Conservation (phyloP, 2,113 vertebrate genomes). For the Gallinago paraguaiae region DNA sequence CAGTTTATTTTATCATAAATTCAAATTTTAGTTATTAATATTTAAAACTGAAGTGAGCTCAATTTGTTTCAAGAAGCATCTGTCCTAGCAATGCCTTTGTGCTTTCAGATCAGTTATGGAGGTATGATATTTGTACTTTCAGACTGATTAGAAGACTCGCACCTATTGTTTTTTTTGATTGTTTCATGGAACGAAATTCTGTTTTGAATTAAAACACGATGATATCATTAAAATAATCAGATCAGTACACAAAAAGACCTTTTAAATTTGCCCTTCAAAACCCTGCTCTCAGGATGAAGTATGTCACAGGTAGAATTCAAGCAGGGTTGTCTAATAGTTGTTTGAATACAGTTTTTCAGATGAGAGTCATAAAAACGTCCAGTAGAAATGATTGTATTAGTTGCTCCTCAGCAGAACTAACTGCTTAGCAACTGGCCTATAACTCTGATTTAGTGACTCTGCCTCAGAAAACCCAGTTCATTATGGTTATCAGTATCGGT, state of each 20-base stretch:
- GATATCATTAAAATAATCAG: background rate
- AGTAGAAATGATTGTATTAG: background rate
- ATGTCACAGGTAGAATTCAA: background rate
- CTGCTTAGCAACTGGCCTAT: background rate
- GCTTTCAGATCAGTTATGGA: background rate
- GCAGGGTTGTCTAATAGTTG: background rate
- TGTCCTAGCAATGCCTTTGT: background rate
- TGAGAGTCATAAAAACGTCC: background rate
- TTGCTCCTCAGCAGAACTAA: background rate
- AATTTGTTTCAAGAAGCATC: background rate
- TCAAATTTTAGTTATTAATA: background rate
- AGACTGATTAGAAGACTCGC: background rate
- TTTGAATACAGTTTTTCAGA: background rate
- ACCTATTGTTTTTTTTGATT: background rate
- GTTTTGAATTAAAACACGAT: background rate
- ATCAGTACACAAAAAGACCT: background rate
- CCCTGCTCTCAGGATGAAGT: background rate
- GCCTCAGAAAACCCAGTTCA: background rate
- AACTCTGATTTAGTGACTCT: conserved; percentile 16
- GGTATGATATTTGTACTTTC: background rate
- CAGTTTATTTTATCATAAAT: background rate
- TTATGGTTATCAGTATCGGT: background rate
- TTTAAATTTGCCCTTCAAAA: background rate
- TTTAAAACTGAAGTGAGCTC: background rate
- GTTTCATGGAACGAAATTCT: background rate